Percentiles rank a stretch among this genome's conserved stretches.
Evolutionary conservation across 2,113 vertebrate species (phyloP).

Genomic region (Tachysurus fulvidraco): DNA sequence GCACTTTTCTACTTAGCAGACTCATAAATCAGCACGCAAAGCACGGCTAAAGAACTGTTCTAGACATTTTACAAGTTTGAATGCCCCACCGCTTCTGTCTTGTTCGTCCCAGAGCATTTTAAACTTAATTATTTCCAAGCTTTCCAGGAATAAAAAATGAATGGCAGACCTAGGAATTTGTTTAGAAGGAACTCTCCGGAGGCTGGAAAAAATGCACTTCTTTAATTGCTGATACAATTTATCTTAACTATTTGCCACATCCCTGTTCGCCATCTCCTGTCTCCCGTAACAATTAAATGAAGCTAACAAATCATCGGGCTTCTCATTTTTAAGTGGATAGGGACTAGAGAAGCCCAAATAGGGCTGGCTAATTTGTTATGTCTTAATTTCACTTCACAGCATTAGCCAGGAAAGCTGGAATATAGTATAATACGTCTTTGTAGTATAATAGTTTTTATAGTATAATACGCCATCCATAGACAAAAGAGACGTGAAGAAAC

Average conservation of each 20-base stretch:
- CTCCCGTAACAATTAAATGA: conserved; percentile 51
- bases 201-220: conserved; percentile 24
- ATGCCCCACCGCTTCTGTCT: background rate
- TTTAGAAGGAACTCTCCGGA: conserved; percentile 35
- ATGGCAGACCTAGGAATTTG: conserved; percentile 35
- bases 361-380: conserved; percentile 25
- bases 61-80: conserved; percentile 28
- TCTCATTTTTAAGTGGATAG: conserved; percentile 37
- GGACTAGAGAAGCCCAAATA: conserved; percentile 34
- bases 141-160: conserved; percentile 21
- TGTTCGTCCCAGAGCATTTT: conserved; percentile 9
- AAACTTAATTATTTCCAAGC: conserved; percentile 24
- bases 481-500: background rate
- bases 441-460: background rate
- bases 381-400: conserved; percentile 46
- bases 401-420: conserved; percentile 4
- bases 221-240: conserved; percentile 52
- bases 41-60: background rate
- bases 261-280: conserved; percentile 32
- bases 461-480: background rate
- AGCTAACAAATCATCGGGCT: conserved; percentile 48
- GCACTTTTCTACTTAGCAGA: background rate
- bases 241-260: conserved; percentile 26
- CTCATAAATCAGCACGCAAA: background rate
- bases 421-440: background rate